Evolutionary conservation across 92 coral and sea anemone species (phyloP), one percentile per base, ranked within the genome.

Genomic region (Siderastrea siderea): DNA sequence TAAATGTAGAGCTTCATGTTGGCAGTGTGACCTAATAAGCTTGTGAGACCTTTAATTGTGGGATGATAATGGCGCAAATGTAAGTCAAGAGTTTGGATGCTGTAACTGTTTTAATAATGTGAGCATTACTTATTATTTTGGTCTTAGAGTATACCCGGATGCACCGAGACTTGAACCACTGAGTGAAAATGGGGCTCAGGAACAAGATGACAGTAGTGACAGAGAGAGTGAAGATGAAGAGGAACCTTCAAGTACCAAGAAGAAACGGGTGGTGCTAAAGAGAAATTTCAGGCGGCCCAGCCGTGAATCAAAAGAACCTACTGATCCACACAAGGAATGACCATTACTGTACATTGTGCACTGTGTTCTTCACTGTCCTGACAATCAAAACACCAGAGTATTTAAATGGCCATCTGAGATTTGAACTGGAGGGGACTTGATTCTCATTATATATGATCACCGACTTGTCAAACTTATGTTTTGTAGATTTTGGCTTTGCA

Each of bases 101-200:
- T 26, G 38, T 26, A 26, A 26, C 38, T 26, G 38, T 26, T 26
- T 26, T 0, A 26, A 0, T 26, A 26, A 26, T 26, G 38, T 0
- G 38, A 26, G 38, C 38, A 26, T 26, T 26, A 26, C 38, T 26
- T 26, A 26, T 26, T 26, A 26, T 0, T 26, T 26, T 26, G 79
- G 17, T 4, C 52, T 67, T 57, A 95, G 98, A 86, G 98, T 95
- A n/a, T 82, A 76, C 1, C 98, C 96, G 12, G 96, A 95, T 93
- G 98, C 98, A 0, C 98, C 98, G 78, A 89, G 98, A 65, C 98
- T 95, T 48, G 90, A 93, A 16, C 96, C 96, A 62, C 48, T 79
- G 57, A 46, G 60, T 47, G 77, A 86, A 62, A 73, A 90, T 38
- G 81, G 85, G 15, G 71, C 76, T 8, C 47, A 71, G 16, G 84